Evolutionary conservation across 2,888 invertebrate species (phyloP), one percentile per base, ranked within the genome.

Genomic region (Caenorhabditis afra): DNA sequence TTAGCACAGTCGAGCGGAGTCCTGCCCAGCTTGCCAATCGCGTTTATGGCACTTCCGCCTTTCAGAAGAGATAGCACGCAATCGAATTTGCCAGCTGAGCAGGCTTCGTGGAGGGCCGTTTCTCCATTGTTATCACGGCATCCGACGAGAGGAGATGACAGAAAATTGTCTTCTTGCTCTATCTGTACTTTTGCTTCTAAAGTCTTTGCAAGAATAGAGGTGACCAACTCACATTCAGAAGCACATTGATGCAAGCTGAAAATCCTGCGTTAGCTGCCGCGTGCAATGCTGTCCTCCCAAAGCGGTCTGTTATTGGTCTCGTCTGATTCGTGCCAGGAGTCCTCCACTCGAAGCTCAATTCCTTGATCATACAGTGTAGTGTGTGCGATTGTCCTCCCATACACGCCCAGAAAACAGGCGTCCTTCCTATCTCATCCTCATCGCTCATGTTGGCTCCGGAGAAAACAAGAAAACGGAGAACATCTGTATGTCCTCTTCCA

Each of bases 391-490:
- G 86, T 0, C 89, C 89, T 1, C 88, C 88, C 44, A 88, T 77
- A 65, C 88, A 88, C 0, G 89, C 87, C 83, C 87, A 87, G 61
- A 88, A 89, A 4, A 90, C 64, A 0, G 89, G 86, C 0, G 89
- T 88, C 49, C 89, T 84, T 55, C 79, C 82, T 35, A 79, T 52
- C 0, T 79, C 65, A 49, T 85, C 85, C 8, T 59, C 76, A 29
- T 85, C 85, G 22, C 80, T 82, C 55, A 84, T 81, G 20, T 81
- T 70, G 10, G 85, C 87, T 1, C 82, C 81, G 3, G 79, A 68
- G 4, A 85, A 78, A 14, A 85, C 84, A 1, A 87, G 78, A 22
- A 73, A 81, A 3, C 80, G 66, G 0, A 86, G 67, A 1, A 85
- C 84, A 45, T 87, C 87, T 5, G 84, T 85, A 65, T 87, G 83